phyloP scores from a whole-genome alignment of 2,888 invertebrate species.

The Mechanitis mazaeus region DNA sequence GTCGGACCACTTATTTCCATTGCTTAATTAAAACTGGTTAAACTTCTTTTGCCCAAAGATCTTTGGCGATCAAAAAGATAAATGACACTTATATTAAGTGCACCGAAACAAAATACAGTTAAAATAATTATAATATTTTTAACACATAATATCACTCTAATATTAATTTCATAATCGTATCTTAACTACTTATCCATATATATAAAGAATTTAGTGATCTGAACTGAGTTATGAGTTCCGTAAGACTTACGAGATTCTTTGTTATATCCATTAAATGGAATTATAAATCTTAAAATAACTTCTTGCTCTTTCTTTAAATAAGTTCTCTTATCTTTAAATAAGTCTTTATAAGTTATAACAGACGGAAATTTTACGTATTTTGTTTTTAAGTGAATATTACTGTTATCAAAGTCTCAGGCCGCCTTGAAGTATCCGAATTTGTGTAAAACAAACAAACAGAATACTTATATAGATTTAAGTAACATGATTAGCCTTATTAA shows the following conservation, averaged over 20 bases:
- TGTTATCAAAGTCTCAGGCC: no score
- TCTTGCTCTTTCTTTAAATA: no score
- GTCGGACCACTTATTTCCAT: not conserved
- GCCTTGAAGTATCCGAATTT: no score
- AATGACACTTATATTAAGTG: conserved; percentile 3
- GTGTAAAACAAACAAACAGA: no score
- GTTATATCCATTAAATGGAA: conserved; percentile 8
- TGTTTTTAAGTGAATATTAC: no score
- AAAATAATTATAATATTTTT: conserved; percentile 42
- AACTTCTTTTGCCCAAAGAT: conserved; percentile 31
- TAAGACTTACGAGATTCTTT: conserved; percentile 33
- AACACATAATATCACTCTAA: conserved; percentile 64
- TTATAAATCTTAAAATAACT: not conserved
- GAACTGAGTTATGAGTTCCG: conserved; percentile 45
- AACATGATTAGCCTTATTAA: no score
- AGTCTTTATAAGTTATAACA: no score
- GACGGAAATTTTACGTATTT: no score
- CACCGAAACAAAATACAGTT: conserved; percentile 23
- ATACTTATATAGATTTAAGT: no score
- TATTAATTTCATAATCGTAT: conserved; percentile 44
- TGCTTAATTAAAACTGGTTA: conserved; percentile 4
- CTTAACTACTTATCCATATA: conserved; percentile 41
- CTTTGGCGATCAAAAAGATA: conserved; percentile 38
- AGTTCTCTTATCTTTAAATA: not conserved
- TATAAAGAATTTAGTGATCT: conserved; percentile 18